Evolutionary conservation across 2,888 invertebrate genomes (phyloP).

Genomic region (Agrochola lota): DNA sequence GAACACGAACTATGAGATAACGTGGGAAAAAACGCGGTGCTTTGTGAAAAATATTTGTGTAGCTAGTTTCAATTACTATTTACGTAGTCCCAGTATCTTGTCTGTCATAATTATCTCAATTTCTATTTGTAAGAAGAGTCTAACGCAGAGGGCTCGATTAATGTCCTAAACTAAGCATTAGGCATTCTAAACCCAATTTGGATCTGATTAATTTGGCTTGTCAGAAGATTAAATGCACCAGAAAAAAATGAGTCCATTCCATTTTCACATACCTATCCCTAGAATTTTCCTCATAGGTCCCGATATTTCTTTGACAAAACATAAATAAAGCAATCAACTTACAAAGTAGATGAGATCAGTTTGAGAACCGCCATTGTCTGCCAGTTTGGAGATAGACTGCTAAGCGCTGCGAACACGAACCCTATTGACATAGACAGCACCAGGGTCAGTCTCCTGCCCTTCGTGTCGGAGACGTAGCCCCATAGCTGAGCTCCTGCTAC

Average conservation of each 20-base stretch:
- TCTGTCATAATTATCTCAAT: not conserved
- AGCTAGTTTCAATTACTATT: not conserved
- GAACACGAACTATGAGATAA: constrained; percentile 27
- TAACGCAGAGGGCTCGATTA: not conserved
- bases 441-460: constrained; percentile 82
- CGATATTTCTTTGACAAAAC: not conserved
- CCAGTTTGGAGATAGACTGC: constrained; percentile 86
- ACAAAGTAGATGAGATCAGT: constrained; percentile 86
- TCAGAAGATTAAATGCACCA: not conserved
- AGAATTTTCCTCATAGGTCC: not conserved
- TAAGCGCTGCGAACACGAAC: constrained; percentile 84
- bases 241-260: not conserved
- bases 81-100: not conserved
- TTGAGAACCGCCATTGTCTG: constrained; percentile 84
- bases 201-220: not conserved
- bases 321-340: constrained; percentile 57
- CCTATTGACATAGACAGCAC: constrained; percentile 86
- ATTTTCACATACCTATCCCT: not conserved
- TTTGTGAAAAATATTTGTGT: constrained; percentile 31
- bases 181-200: not conserved
- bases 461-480: constrained; percentile 88
- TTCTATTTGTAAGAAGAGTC: not conserved
- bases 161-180: not conserved
- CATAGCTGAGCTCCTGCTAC: constrained; percentile 86
- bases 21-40: constrained; percentile 28